Conservation (phyloP, 2,797 vertebrate species). For the Pyrrhura leucotis region DNA sequence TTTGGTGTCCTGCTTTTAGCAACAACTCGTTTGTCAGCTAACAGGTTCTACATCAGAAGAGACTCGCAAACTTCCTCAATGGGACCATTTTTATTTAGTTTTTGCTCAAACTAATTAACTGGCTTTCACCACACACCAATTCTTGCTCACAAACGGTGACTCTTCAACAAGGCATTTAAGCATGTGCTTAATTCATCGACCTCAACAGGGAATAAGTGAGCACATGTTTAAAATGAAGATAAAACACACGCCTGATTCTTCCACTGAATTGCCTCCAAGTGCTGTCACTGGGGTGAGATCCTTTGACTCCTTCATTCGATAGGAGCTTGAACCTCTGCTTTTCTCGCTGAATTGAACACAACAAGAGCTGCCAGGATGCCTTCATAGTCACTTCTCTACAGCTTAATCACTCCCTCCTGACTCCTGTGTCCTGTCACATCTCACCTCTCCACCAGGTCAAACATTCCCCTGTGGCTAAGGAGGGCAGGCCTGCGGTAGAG, state of each 20-base stretch:
- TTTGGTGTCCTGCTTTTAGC: neutral
- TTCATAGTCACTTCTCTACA: neutral
- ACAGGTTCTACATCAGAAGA: neutral
- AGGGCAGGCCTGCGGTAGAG: neutral
- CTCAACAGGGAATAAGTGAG: constrained; percentile 5
- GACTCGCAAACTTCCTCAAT: neutral
- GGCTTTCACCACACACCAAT: constrained; percentile 5
- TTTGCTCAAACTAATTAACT: constrained; percentile 10
- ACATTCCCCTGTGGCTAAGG: neutral
- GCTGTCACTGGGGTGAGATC: neutral
- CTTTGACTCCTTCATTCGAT: neutral
- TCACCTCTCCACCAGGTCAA: constrained; percentile 33
- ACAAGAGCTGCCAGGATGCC: neutral
- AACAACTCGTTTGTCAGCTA: constrained; percentile 12
- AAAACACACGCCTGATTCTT: neutral
- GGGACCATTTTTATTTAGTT: neutral
- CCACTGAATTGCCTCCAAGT: neutral
- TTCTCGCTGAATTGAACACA: constrained; percentile 14
- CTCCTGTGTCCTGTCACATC: neutral
- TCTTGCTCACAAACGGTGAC: neutral
- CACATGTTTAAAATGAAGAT: constrained; percentile 3
- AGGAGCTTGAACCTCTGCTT: neutral
- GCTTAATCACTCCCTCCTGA: neutral
- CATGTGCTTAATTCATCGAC: neutral
- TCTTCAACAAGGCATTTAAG: constrained; percentile 34